These are phyloP conservation scores for Aplysina aerophoba DNA, from an alignment of 37 sponge, comb jelly and placozoan species.

Conservation along the genomic window DNA sequence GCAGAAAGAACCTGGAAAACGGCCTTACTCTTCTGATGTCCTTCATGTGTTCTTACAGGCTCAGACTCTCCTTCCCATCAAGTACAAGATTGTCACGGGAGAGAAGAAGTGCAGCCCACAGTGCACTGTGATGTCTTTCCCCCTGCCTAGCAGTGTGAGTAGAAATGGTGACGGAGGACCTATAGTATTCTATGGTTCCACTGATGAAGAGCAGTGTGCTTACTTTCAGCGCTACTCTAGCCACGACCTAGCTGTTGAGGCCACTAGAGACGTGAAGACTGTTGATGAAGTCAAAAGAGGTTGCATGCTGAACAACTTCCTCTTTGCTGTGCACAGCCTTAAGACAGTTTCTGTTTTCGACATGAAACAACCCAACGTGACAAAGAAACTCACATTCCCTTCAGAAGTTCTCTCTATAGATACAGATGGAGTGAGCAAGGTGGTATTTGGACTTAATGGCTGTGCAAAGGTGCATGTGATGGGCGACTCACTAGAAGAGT, in stretches of 20 bases:
- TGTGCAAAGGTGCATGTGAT: not conserved
- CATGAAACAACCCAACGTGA: not conserved
- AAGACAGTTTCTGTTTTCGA: not conserved
- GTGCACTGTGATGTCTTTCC: not conserved
- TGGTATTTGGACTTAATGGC: conserved; percentile 27
- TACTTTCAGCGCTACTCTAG: conserved; percentile 1
- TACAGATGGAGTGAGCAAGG: not conserved
- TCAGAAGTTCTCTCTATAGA: not conserved
- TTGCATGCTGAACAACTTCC: not conserved
- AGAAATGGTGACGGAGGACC: not conserved
- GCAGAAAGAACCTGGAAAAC: conserved; percentile 45
- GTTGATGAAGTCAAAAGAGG: not conserved
- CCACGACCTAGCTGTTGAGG: not conserved
- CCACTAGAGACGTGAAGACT: not conserved
- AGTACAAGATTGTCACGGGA: conserved; percentile 18
- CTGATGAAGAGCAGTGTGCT: not conserved
- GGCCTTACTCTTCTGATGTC: conserved; percentile 60
- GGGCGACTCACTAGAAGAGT: not conserved
- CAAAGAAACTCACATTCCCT: not conserved
- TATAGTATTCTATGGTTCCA: not conserved
- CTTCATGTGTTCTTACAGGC: conserved; percentile 12
- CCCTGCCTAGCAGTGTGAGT: not conserved
- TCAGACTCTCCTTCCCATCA: conserved; percentile 17
- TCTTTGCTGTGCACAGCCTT: not conserved
- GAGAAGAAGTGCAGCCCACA: not conserved